Conservation (phyloP, 2,113 vertebrate species). For the Formicarius rufipectus region DNA sequence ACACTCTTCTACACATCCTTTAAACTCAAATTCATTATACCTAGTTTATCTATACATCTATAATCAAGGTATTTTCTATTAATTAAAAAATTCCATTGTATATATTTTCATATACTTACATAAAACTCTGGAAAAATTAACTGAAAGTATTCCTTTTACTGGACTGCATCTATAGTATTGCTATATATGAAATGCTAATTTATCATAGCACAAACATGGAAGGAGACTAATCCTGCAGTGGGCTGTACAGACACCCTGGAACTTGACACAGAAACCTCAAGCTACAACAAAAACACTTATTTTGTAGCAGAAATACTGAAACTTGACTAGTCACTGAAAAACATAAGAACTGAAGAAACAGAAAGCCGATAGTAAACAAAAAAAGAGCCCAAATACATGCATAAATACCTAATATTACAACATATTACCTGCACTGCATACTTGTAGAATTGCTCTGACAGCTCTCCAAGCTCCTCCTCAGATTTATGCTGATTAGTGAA, state of each 20-base stretch:
- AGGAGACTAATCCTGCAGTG: background rate
- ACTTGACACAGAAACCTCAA: background rate
- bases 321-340: background rate
- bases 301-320: background rate
- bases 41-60: background rate
- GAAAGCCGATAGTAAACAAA: background rate
- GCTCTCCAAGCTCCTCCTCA: conserved; percentile 82
- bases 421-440: conserved; percentile 86
- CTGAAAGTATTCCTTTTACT: background rate
- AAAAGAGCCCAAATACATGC: rapidly evolving
- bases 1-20: background rate
- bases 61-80: background rate
- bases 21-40: background rate
- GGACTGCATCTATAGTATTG: background rate
- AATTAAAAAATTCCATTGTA: background rate
- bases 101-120: background rate
- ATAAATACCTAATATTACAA: background rate
- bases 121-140: background rate
- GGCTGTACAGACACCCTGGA: background rate
- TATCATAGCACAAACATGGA: background rate
- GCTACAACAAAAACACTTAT: background rate
- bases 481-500: conserved; percentile 73
- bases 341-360: rapidly evolving
- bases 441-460: conserved; percentile 91
- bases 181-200: background rate